phyloP scores from a whole-genome alignment of 2,797 vertebrate genomes.

The Naso thynnoides region DNA sequence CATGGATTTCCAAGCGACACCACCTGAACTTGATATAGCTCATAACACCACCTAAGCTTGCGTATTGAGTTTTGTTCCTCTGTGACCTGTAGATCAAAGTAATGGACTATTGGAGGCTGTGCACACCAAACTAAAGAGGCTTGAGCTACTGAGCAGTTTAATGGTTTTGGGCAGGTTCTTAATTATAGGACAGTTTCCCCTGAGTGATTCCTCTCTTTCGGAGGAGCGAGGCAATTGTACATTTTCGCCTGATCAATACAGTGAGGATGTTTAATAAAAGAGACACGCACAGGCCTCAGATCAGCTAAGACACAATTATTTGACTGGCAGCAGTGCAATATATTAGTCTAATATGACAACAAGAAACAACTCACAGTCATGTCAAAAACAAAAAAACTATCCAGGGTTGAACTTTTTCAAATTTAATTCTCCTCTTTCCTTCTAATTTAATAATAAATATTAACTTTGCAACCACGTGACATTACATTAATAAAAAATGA shows the following conservation, averaged over 20 bases:
- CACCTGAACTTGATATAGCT: constrained; percentile 71
- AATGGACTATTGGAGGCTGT: constrained; percentile 76
- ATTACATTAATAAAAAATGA: no score
- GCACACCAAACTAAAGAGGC: constrained; percentile 62
- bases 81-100: constrained; percentile 81
- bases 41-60: constrained; percentile 65
- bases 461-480: neutral
- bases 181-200: constrained; percentile 73
- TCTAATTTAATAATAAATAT: constrained; percentile 3
- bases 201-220: constrained; percentile 62
- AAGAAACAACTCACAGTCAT: constrained; percentile 2
- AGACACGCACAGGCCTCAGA: constrained; percentile 54
- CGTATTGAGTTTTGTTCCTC: constrained; percentile 78
- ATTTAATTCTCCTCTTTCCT: constrained; percentile 7
- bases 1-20: constrained; percentile 57
- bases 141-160: constrained; percentile 66
- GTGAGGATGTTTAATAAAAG: constrained; percentile 67
- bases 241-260: constrained; percentile 71
- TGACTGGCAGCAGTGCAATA: constrained; percentile 6
- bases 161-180: constrained; percentile 78
- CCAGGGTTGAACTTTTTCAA: constrained; percentile 15
- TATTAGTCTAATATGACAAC: constrained; percentile 27
- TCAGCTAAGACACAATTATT: constrained; percentile 62
- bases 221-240: constrained; percentile 56
- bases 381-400: neutral